Percentiles rank a stretch among this genome's conserved stretches.
phyloP scores from a whole-genome alignment of 2,797 vertebrate genomes.

The Alauda arvensis region DNA sequence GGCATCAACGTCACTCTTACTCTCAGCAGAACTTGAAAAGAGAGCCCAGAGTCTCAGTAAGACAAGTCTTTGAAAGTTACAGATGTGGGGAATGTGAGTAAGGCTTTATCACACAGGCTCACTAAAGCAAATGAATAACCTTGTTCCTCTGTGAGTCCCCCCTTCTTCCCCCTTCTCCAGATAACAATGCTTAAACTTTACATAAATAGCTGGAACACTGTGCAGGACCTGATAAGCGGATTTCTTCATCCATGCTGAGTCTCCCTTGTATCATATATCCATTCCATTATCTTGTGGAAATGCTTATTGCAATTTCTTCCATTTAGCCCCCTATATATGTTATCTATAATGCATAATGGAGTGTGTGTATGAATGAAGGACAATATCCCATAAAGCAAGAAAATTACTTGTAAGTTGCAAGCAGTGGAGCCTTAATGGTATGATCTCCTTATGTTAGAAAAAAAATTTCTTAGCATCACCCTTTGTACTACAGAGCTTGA shows the following conservation, averaged over 20 bases:
- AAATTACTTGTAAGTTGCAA: slow-evolving; percentile 52
- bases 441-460: slow-evolving; percentile 37
- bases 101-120: background rate
- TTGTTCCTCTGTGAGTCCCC: background rate
- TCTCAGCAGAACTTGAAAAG: background rate
- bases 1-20: background rate
- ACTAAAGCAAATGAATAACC: background rate
- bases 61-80: background rate
- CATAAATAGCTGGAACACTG: slow-evolving; percentile 48
- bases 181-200: slow-evolving; percentile 39
- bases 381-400: slow-evolving; percentile 44
- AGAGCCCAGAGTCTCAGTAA: background rate
- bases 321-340: slow-evolving; percentile 26
- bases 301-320: slow-evolving; percentile 45
- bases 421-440: slow-evolving; percentile 20
- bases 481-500: background rate
- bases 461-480: background rate
- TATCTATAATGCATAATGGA: slow-evolving; percentile 56
- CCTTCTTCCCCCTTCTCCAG: background rate
- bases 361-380: slow-evolving; percentile 41
- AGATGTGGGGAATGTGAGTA: background rate
- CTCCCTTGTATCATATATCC: slow-evolving; percentile 23
- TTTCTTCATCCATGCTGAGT: slow-evolving; percentile 41
- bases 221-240: slow-evolving; percentile 40
- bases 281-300: slow-evolving; percentile 46